Conservation (phyloP, 2,797 vertebrate species). For the Melanotaenia pygmaea region DNA sequence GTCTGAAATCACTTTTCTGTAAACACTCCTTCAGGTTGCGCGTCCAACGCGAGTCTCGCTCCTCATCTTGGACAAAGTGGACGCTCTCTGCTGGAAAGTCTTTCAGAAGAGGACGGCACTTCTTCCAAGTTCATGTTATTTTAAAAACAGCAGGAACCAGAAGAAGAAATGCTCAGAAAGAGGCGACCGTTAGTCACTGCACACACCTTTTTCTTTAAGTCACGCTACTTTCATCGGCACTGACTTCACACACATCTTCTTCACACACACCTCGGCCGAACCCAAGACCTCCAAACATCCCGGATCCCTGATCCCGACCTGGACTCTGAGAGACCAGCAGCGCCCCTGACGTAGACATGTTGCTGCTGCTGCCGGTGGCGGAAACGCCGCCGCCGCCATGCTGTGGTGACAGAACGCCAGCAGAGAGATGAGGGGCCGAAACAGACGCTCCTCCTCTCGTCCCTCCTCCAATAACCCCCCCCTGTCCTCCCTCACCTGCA, state of each 20-base stretch:
- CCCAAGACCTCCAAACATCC: constrained; percentile 81
- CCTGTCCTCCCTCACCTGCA: constrained; percentile 63
- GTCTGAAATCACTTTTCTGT: not conserved
- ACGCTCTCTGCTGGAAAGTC: not conserved
- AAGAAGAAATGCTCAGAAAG: not conserved
- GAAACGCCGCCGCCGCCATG: constrained; percentile 14
- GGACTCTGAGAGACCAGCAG: constrained; percentile 68
- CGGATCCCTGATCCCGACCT: constrained; percentile 60
- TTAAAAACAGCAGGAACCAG: constrained; percentile 27
- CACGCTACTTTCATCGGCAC: constrained; percentile 74
- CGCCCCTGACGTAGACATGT: constrained; percentile 55
- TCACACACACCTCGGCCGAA: constrained; percentile 66
- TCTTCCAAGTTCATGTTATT: constrained; percentile 1
- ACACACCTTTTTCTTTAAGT: constrained; percentile 61
- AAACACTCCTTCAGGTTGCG: constrained; percentile 15
- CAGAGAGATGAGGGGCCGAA: constrained; percentile 63
- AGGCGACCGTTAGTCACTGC: constrained; percentile 22
- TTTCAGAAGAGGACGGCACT: constrained; percentile 2
- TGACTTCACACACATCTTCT: constrained; percentile 78
- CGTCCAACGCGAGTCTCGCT: constrained; percentile 33
- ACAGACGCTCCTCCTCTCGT: constrained; percentile 30
- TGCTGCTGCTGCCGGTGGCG: constrained; percentile 29
- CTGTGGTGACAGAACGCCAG: constrained; percentile 47
- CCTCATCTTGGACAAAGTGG: not conserved
- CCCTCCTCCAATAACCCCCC: constrained; percentile 3